A percentile compares a stretch with the other conserved stretches of the same genome.
Conservation (phyloP, 2,797 vertebrate genomes). For the Serranus cabrilla region DNA sequence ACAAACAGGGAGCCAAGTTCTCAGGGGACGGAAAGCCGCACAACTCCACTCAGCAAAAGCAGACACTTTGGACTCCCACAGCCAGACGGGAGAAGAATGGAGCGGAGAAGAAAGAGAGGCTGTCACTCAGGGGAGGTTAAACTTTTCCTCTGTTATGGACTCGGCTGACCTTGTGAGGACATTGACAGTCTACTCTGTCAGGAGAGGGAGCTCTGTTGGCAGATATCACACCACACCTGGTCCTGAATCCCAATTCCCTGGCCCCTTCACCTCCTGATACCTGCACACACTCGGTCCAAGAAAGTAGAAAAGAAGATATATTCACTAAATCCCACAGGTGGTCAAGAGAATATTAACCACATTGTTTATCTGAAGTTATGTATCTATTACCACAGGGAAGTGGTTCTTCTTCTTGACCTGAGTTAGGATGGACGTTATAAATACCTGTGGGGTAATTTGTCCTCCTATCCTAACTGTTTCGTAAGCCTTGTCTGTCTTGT, state of each 20-base stretch:
- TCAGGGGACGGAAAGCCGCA: conserved; percentile 65
- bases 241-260: conserved; percentile 56
- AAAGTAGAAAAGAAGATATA: conserved; percentile 10
- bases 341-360: conserved; percentile 9
- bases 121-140: conserved; percentile 66
- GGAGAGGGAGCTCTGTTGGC: conserved; percentile 35
- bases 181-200: conserved; percentile 53
- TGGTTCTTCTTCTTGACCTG: background rate
- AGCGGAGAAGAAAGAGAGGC: conserved; percentile 53
- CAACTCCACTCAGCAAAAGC: conserved; percentile 64
- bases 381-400: conserved; percentile 5
- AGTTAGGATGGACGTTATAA: background rate
- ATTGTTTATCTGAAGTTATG: background rate
- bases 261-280: conserved; percentile 23
- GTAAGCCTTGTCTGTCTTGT: background rate
- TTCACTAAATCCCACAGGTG: background rate
- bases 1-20: conserved; percentile 69
- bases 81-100: conserved; percentile 52
- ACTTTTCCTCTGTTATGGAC: conserved; percentile 65
- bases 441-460: background rate
- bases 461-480: background rate
- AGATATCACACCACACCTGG: conserved; percentile 49
- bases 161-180: conserved; percentile 68
- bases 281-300: conserved; percentile 10
- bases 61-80: conserved; percentile 64